phyloP scores from a whole-genome alignment of 2,888 invertebrate species.

The Carabus problematicus region DNA sequence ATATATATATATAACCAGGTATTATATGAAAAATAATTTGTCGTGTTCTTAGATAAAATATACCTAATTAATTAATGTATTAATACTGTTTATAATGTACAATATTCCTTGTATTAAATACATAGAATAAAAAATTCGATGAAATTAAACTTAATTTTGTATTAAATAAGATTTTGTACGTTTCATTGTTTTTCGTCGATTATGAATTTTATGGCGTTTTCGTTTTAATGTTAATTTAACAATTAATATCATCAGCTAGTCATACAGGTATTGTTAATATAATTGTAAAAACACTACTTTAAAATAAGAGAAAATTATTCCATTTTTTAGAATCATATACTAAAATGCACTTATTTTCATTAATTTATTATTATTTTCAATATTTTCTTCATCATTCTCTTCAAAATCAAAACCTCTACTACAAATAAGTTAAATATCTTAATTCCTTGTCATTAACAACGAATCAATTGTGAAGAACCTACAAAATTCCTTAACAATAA shows the following conservation, averaged over 20 bases:
- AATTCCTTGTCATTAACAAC: background rate
- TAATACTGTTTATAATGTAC: background rate
- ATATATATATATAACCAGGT: background rate
- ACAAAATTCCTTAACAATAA: conserved; percentile 10
- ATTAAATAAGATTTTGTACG: no score
- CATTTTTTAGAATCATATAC: conserved; percentile 3
- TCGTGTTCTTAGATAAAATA: background rate
- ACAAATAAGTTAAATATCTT: background rate
- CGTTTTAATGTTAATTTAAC: no score
- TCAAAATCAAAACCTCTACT: background rate
- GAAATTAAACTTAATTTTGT: no score
- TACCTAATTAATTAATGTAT: background rate
- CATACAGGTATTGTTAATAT: no score
- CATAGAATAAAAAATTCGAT: no score
- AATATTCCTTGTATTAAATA: no score
- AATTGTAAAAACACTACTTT: no score
- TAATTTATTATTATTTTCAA: no score
- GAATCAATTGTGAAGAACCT: conserved; percentile 18
- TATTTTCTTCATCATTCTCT: background rate
- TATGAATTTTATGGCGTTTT: no score
- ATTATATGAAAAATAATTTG: background rate
- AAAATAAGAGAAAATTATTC: no score
- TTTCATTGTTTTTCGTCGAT: no score
- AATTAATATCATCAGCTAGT: no score
- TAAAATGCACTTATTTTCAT: conserved; percentile 5